Base-by-base conservation (phyloP, 2,113 vertebrate genomes). In the Nansenia antarctica region DNA sequence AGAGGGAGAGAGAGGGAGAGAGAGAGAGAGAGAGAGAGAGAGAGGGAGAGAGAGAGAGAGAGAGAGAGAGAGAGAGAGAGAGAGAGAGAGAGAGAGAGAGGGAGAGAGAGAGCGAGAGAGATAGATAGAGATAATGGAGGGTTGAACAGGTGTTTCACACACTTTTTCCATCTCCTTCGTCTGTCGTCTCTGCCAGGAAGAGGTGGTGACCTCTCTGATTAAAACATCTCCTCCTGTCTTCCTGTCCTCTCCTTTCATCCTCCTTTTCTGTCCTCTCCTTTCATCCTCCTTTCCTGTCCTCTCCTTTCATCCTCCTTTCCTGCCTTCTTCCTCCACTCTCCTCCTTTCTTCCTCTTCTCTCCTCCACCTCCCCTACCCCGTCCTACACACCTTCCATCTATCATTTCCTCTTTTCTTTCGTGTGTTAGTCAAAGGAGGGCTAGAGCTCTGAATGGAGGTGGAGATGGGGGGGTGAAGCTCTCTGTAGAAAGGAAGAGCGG, bases 101-200 rank as follows among this genome's bases (percentile, higher is more conserved):
- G n/a, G n/a, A n/a, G n/a, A n/a, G n/a, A n/a, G n/a, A n/a, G n/a
- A n/a, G n/a, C n/a, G n/a, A n/a, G n/a, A n/a, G n/a, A n/a, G n/a
- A n/a, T n/a, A n/a, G n/a, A n/a, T n/a, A n/a, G n/a, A n/a, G n/a
- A n/a, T n/a, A n/a, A 24, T 45, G 60, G 18, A 20, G 27, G 62
- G 76, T 73, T 34, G 68, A 86, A 78, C 79, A 84, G 80, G 71
- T 86, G 83, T 70, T 78, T 65, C 66, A 64, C 57, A 77, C 65
- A 29, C 12, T 67, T 62, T 49, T 68, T 31, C 71, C 62, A 18
- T 30, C 69, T 1, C 31, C 59, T 65, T 80, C 69, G 69, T 49
- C 31, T 61, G 65, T 80, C 69, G 69, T 49, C 64, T 73, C n/a
- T 69, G 29, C 27, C 65, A 77, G 63, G 70, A 79, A 82, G 53